Evolutionary conservation across 2,797 vertebrate genomes (phyloP), one percentile per base, ranked within the genome.

Genomic region (Fundulus diaphanus): DNA sequence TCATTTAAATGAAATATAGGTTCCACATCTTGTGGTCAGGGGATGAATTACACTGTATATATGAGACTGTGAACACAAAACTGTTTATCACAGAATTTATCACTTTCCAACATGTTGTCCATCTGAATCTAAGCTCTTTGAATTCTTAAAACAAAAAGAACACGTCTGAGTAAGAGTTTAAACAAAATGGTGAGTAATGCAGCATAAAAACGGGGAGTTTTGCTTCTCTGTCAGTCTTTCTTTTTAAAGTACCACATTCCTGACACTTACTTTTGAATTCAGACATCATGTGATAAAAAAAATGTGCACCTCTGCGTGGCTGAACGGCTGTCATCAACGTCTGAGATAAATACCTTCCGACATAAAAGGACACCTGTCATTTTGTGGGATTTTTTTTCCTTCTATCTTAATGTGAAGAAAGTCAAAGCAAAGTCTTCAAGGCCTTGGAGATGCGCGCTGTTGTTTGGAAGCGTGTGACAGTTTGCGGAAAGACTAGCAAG

Each of bases 251-350:
- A 44, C 65, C 4, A 46, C 57, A n/a, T 79, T 54, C 51, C 22
- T 44, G 59, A 27, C 37, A 59, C 29, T 48, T 67, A 74, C 63
- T 57, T 81, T 72, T 82, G 35, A 73, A 77, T 52, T 56, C 40
- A 77, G 52, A 71, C 12, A 74, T 40, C n/a, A 54, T 35, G 24
- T 31, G 4, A 73, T 82, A 29, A 83, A 73, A 70, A 70, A 35
- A 67, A 48, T 54, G 7, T 48, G 33, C 59, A 67, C 48, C 54
- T 68, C 69, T 57, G 0, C 72, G 61, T 37, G 20, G 42, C 27
- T n/a, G 57, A 46, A 74, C 70, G 44, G 4, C 61, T 77, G 72
- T 35, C 65, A 81, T 82, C 69, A 77, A 35, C 63, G 68, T 79
- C 73, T 77, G 56, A 70, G 77, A 56, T 40, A 70, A 48, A 51